Evolutionary conservation across 2,113 vertebrate species (phyloP).

Genomic region (Mesembrinibis cayennensis): DNA sequence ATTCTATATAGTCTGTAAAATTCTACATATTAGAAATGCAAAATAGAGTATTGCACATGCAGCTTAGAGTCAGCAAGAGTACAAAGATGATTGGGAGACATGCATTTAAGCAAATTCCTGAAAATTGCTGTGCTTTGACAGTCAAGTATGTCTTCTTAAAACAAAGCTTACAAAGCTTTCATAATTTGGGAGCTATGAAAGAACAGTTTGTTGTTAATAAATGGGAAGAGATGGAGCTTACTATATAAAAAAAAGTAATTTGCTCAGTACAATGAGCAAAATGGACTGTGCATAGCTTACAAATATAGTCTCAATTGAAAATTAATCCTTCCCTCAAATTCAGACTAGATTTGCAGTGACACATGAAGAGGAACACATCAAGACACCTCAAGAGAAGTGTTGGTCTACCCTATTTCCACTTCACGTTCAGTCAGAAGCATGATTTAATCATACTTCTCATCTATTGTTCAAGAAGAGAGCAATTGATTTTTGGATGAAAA

Average conservation of each 20-base stretch:
- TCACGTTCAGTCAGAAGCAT: background rate
- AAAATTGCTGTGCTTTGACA: background rate
- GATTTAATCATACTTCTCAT: background rate
- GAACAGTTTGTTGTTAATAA: background rate
- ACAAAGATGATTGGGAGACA: background rate
- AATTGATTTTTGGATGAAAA: background rate
- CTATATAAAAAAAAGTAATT: background rate
- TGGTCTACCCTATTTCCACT: background rate
- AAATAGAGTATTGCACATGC: background rate
- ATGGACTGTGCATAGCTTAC: fast-evolving
- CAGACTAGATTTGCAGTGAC: background rate
- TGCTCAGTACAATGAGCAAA: background rate
- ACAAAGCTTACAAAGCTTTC: background rate
- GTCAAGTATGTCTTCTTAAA: background rate
- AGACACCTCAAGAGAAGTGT: background rate
- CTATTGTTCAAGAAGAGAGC: background rate
- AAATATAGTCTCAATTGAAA: background rate
- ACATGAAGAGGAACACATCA: background rate
- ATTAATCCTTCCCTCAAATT: background rate
- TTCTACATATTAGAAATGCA: background rate
- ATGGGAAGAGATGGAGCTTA: background rate
- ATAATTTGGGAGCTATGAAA: background rate
- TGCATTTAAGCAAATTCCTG: background rate
- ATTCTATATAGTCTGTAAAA: background rate
- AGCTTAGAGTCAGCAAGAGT: background rate